Evolutionary conservation across 2,888 invertebrate species (phyloP).

Genomic region (Amiota mariae): DNA sequence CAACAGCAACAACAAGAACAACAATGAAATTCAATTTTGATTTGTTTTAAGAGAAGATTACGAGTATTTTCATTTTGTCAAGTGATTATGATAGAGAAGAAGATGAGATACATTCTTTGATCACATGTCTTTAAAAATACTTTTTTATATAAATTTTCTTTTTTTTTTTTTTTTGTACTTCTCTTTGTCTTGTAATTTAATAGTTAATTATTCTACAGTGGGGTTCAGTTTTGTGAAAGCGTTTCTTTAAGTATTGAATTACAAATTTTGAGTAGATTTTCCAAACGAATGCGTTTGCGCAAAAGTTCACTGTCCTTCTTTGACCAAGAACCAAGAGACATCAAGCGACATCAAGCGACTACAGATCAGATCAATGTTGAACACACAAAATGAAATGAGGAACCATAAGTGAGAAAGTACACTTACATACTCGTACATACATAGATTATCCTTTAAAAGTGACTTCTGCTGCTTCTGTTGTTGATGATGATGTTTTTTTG

Average conservation of each 20-base stretch:
- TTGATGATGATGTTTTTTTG: neutral
- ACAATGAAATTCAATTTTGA: slow-evolving; percentile 51
- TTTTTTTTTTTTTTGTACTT: too few relatives aligned
- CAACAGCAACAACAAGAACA: neutral
- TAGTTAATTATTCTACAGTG: neutral
- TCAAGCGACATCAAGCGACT: neutral
- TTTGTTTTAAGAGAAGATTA: slow-evolving; percentile 30
- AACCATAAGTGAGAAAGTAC: neutral
- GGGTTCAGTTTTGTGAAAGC: neutral
- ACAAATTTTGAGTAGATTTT: slow-evolving; percentile 56
- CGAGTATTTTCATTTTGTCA: too few relatives aligned
- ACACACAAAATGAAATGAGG: too few relatives aligned
- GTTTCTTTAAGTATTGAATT: slow-evolving; percentile 52
- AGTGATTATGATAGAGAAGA: too few relatives aligned
- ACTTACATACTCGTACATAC: too few relatives aligned
- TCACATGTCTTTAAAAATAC: neutral
- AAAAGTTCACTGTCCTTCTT: slow-evolving; percentile 55
- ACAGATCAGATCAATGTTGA: too few relatives aligned
- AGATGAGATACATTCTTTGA: neutral
- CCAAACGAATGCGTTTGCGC: slow-evolving; percentile 62
- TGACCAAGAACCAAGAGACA: neutral
- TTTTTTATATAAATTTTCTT: neutral
- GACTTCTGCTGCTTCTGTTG: neutral
- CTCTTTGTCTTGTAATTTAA: slow-evolving; percentile 11
- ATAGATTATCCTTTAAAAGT: slow-evolving; percentile 10